phyloP scores from a whole-genome alignment of 1,140 invertebrate genomes.

The Apocrypta bakeri region DNA sequence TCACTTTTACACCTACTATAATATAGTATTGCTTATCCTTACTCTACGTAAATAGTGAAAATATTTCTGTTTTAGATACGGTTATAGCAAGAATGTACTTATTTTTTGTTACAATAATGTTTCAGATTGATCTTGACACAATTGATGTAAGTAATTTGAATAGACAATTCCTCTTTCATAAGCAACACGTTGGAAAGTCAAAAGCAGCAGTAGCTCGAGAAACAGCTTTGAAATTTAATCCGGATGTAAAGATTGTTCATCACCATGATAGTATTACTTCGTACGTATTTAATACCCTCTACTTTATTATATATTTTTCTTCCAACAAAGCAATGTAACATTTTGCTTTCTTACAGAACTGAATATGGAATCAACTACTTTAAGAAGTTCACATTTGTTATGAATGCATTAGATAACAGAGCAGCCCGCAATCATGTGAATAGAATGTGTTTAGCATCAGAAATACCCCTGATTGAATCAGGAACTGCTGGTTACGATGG shows the following conservation, averaged over 20 bases:
- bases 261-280: conserved; percentile 96
- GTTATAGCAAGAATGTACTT: neutral
- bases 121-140: conserved; percentile 98
- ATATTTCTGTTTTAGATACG: neutral
- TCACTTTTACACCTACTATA: conserved; percentile 28
- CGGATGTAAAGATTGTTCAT: conserved; percentile 89
- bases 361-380: conserved; percentile 95
- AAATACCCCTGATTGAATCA: conserved; percentile 95
- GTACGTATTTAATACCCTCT: conserved; percentile 75
- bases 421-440: conserved; percentile 98
- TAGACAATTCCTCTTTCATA: conserved; percentile 97
- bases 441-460: conserved; percentile 96
- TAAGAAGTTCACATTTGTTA: conserved; percentile 92
- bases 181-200: conserved; percentile 97
- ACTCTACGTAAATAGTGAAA: neutral
- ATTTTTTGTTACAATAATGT: conserved; percentile 55
- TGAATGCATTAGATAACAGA: conserved; percentile 98
- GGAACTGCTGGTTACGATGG: conserved; percentile 98
- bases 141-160: conserved; percentile 99
- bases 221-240: conserved; percentile 92
- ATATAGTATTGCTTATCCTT: too few relatives aligned
- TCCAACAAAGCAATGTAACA: neutral
- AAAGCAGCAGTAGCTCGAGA: conserved; percentile 93
- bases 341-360: conserved; percentile 20
- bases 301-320: conserved; percentile 24